Evolutionary conservation across 1,140 invertebrate species (phyloP).

Genomic region (Magallana ariakensis): DNA sequence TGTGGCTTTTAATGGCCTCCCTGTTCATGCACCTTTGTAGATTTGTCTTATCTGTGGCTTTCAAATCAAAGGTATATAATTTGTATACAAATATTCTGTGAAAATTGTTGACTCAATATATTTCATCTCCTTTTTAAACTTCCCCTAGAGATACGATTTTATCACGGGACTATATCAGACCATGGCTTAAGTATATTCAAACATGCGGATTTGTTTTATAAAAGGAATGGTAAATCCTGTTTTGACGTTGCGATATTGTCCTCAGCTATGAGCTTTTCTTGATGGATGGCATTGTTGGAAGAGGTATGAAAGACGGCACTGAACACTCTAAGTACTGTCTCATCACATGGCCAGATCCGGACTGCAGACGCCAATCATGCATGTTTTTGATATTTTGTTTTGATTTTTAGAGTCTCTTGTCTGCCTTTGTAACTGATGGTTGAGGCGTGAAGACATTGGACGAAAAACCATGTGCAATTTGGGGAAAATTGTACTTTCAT

Average conservation of each 20-base stretch:
- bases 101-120: constrained; percentile 37
- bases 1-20: neutral
- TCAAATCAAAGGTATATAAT: constrained; percentile 30
- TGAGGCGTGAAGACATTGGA: neutral
- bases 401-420: neutral
- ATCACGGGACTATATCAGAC: constrained; percentile 4
- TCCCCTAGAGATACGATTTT: constrained; percentile 34
- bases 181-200: constrained; percentile 31
- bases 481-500: neutral
- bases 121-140: constrained; percentile 35
- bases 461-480: too few relatives aligned
- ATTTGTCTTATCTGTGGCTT: constrained; percentile 6
- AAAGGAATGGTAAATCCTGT: constrained; percentile 18
- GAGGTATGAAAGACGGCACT: neutral
- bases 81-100: constrained; percentile 34
- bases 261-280: neutral
- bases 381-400: neutral
- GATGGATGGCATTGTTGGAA: neutral
- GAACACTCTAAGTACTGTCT: neutral
- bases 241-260: neutral
- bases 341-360: neutral
- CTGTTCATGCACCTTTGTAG: neutral
- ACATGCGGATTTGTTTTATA: constrained; percentile 36
- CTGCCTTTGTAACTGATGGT: neutral
- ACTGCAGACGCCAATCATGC: neutral